Evolutionary conservation across 1,140 invertebrate genomes (phyloP), one percentile per base, ranked within the genome.

Genomic region (Heliconius himera): DNA sequence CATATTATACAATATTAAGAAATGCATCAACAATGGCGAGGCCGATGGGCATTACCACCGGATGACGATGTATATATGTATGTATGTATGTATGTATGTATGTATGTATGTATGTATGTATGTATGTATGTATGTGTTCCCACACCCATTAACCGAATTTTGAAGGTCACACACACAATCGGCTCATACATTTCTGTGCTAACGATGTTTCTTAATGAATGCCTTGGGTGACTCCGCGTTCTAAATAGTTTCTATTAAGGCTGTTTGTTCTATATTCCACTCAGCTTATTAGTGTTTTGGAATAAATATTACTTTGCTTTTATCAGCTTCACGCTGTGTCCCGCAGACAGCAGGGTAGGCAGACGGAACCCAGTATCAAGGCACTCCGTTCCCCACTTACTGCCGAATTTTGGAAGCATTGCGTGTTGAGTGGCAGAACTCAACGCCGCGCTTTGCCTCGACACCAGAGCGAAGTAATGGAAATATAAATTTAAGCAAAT

Each of bases 11-110:
- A 81, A 83, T 81, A 72, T 83, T 74, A 81, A 84, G 82, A 82
- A 83, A 84, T 77, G 82, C 70, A 80, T 82, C 83, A 87, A 90
- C 85, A 88, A 87, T 87, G 78, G 38, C 82, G 87, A 90, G 88
- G 88, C 86, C 85, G 74, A 56, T 8, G 41, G 41, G 41, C 78
- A 33, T 73, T 82, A 81, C 76, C 73, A 77, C 78, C 56, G 77
- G 82, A 77, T 81, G 51, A 70, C 41, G 79, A 6, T 36, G 33
- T 36, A 36, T 36, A 0, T 36, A 5, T 36, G 33, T 36, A 6
- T 36, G 3, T 33, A 33, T 33, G 3, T 33, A 33, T 5, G 33
- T 36, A 8, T 36, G 33, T 36, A 8, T 36, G 33, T 36, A 0
- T 36, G 33, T 36, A 1, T 36, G 33, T 36, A 1, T 36, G 8